Evolutionary conservation across 1,140 invertebrate genomes (phyloP).

Genomic region (Carcinoscorpius rotundicauda): DNA sequence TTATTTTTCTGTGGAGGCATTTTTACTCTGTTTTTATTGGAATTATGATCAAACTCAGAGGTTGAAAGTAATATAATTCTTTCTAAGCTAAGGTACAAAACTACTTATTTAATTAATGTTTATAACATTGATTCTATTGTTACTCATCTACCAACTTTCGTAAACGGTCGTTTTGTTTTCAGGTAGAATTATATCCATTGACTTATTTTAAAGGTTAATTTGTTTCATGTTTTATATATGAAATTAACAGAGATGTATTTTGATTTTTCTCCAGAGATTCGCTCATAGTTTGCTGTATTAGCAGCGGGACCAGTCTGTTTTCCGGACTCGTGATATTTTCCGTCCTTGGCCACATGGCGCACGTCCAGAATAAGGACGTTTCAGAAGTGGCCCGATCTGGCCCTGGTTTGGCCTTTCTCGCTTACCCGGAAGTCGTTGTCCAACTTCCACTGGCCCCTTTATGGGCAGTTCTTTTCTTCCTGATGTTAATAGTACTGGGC

Average conservation of each 20-base stretch:
- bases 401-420: slow-evolving; percentile 75
- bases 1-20: not conserved
- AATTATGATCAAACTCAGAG: not conserved
- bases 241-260: not conserved
- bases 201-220: slow-evolving; percentile 3
- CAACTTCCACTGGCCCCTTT: slow-evolving; percentile 75
- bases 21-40: not conserved
- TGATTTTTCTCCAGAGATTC: slow-evolving; percentile 32
- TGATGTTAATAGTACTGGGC: slow-evolving; percentile 76
- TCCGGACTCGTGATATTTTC: slow-evolving; percentile 42
- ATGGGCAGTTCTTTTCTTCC: slow-evolving; percentile 79
- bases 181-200: not conserved
- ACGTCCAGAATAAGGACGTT: slow-evolving; percentile 36
- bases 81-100: not conserved
- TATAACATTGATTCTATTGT: too few species aligned
- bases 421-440: slow-evolving; percentile 76
- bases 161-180: not conserved
- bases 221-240: not conserved
- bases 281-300: slow-evolving; percentile 38
- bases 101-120: not conserved
- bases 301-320: slow-evolving; percentile 37
- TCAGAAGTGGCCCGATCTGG: slow-evolving; percentile 49
- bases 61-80: not conserved
- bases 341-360: slow-evolving; percentile 39
- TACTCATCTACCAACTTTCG: too few species aligned